phyloP scores from a whole-genome alignment of 2,888 invertebrate species.

The Drosophila barbarae region DNA sequence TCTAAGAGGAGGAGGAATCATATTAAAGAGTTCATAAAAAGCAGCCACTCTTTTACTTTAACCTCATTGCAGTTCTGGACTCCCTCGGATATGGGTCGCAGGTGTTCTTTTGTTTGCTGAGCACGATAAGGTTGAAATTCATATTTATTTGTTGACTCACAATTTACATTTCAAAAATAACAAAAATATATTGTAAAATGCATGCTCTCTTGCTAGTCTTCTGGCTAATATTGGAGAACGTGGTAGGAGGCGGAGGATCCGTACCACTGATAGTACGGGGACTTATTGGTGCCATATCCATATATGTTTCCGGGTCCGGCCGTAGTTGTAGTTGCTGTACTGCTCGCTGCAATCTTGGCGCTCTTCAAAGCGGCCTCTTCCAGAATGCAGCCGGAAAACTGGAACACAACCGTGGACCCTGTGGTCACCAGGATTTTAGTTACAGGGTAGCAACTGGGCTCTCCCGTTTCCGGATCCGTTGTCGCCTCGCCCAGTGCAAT shows the following conservation, averaged over 20 bases:
- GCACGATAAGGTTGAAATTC: background rate
- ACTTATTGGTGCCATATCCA: background rate
- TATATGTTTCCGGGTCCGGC: no score
- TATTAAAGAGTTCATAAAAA: background rate
- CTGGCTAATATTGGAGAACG: constrained; percentile 20
- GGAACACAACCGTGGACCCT: constrained; percentile 1
- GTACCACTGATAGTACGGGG: constrained; percentile 6
- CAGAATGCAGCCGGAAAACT: constrained; percentile 21
- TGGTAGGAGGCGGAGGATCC: constrained; percentile 15
- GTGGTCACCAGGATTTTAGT: constrained; percentile 17
- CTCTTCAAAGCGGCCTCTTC: background rate
- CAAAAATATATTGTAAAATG: background rate
- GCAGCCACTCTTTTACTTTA: background rate
- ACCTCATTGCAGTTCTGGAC: background rate
- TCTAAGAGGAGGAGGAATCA: background rate
- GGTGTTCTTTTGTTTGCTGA: background rate
- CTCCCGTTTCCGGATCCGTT: background rate
- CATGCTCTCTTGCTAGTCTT: background rate
- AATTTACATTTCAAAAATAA: background rate
- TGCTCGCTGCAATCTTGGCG: background rate
- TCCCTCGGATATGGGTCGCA: background rate
- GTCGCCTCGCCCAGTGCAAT: background rate
- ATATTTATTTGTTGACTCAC: background rate
- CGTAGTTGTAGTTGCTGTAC: background rate
- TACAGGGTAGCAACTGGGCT: constrained; percentile 4